phyloP scores from a whole-genome alignment of 2,888 invertebrate genomes.

The Drosophila kanekoi region DNA sequence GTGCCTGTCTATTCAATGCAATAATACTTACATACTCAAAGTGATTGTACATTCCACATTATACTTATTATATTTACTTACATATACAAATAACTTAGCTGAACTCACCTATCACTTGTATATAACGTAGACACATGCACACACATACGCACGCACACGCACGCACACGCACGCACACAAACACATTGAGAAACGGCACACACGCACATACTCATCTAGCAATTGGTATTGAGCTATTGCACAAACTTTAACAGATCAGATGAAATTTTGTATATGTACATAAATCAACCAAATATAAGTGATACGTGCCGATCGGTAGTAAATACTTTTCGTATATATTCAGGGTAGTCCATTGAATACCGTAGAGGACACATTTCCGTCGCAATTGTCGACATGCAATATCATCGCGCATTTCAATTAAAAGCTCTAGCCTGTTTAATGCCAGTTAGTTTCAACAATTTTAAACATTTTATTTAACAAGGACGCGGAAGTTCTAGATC shows the following conservation, averaged over 20 bases:
- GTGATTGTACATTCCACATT: constrained; percentile 79
- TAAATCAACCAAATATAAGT: constrained; percentile 57
- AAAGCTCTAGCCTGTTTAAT: no score
- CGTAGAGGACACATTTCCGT: constrained; percentile 31
- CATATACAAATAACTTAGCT: constrained; percentile 37
- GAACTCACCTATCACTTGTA: constrained; percentile 41
- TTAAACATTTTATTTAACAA: no score
- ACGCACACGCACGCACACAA: not conserved
- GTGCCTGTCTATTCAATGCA: constrained; percentile 77
- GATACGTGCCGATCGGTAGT: constrained; percentile 45
- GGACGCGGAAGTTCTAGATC: not conserved
- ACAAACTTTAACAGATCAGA: constrained; percentile 30
- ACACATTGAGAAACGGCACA: constrained; percentile 11
- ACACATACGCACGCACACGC: constrained; percentile 6
- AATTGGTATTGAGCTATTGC: constrained; percentile 41
- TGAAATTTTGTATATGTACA: constrained; percentile 37
- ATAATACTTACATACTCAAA: constrained; percentile 76
- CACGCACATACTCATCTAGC: constrained; percentile 7
- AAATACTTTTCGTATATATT: constrained; percentile 24
- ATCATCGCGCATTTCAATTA: not conserved
- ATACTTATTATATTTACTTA: constrained; percentile 44
- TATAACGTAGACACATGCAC: constrained; percentile 29
- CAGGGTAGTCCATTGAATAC: constrained; percentile 44
- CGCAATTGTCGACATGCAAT: constrained; percentile 18
- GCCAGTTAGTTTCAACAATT: no score